These are phyloP conservation scores for Potamarius usumacintae DNA, from an alignment of 2,113 vertebrate species.

Conservation along the genomic window DNA sequence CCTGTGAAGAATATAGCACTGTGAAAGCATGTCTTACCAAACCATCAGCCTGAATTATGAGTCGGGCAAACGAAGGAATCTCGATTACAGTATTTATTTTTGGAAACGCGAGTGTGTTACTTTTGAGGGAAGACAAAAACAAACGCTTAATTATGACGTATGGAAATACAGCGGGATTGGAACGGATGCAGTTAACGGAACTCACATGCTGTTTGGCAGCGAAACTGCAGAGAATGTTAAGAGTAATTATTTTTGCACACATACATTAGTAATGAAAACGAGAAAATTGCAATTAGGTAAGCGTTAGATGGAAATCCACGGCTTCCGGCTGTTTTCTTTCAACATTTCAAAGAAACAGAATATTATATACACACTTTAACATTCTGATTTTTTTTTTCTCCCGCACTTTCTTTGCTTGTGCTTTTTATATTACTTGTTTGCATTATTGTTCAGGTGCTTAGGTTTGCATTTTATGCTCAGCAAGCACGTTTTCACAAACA, in stretches of 20 bases:
- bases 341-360: neutral
- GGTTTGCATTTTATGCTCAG: neutral
- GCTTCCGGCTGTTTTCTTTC: neutral
- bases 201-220: neutral
- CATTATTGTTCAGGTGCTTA: slow-evolving; percentile 15
- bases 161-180: neutral
- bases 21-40: neutral
- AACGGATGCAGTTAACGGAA: neutral
- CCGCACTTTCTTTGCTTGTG: neutral
- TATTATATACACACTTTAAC: slow-evolving; percentile 2
- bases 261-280: slow-evolving; percentile 18
- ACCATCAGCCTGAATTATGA: slow-evolving; percentile 5
- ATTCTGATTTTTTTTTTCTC: slow-evolving; percentile 1
- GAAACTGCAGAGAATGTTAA: neutral
- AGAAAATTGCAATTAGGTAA: neutral
- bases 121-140: neutral
- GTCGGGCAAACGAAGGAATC: neutral
- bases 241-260: slow-evolving; percentile 17
- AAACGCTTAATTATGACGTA: slow-evolving; percentile 3
- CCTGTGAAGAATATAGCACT: slow-evolving; percentile 15
- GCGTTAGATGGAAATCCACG: slow-evolving; percentile 50
- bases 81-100: neutral
- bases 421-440: slow-evolving; percentile 55
- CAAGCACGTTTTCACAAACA: neutral
- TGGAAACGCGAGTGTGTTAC: neutral